phyloP scores from a whole-genome alignment of 2,888 invertebrate species.

The Standfussiana lucernea region DNA sequence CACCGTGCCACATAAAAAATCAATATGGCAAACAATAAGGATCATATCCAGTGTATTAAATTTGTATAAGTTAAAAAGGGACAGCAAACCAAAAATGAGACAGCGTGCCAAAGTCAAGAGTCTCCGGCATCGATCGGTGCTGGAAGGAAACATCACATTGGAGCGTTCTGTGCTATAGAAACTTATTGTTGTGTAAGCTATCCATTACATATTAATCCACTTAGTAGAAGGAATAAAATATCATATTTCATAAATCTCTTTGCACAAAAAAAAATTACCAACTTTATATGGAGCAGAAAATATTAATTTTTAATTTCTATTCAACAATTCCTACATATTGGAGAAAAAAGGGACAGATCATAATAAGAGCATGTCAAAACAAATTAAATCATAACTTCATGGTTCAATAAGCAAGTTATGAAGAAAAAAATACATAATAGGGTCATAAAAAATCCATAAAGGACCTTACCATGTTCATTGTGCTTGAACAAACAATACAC shows the following conservation, averaged over 20 bases:
- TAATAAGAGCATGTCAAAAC: conserved; percentile 88
- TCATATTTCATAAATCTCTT: conserved; percentile 78
- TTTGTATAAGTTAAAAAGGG: conserved; percentile 82
- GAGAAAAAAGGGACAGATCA: conserved; percentile 74
- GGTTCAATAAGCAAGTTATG: conserved; percentile 83
- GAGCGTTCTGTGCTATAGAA: conserved; percentile 63
- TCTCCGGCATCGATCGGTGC: conserved; percentile 87
- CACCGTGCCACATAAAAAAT: conserved; percentile 83
- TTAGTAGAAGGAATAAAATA: conserved; percentile 72
- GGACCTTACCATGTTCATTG: conserved; percentile 90
- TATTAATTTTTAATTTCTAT: conserved; percentile 39
- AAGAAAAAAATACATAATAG: conserved; percentile 76
- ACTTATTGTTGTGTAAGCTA: conserved; percentile 63
- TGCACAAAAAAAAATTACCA: conserved; percentile 43
- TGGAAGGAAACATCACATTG: conserved; percentile 70
- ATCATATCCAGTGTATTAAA: conserved; percentile 81
- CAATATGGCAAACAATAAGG: conserved; percentile 87
- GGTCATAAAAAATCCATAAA: conserved; percentile 80
- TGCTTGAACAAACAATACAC: conserved; percentile 85
- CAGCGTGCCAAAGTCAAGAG: conserved; percentile 87
- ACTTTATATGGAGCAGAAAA: conserved; percentile 35
- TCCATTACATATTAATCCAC: conserved; percentile 70
- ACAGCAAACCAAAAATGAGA: conserved; percentile 82
- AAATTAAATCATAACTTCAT: conserved; percentile 90
- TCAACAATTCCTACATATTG: conserved; percentile 59